Evolutionary conservation across 2,113 vertebrate genomes (phyloP), one percentile per base, ranked within the genome.

Genomic region (Ctenodactylus gundi): DNA sequence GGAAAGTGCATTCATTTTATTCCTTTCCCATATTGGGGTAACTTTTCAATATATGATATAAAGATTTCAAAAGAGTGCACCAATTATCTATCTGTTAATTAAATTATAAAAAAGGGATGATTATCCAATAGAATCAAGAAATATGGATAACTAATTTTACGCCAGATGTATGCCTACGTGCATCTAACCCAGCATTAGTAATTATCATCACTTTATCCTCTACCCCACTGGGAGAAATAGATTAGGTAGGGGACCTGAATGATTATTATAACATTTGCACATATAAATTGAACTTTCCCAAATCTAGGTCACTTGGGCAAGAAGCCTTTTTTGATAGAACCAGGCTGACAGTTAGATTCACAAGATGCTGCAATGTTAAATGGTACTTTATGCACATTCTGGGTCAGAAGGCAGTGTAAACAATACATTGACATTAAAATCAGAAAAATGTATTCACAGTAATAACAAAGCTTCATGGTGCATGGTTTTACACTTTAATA

Each of bases 261-360:
- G 65, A 60, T 90, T 53, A 55, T 82, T 91, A 82, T 68, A 67
- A 85, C 92, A 21, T 75, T 57, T 7, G 36, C 64, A 67, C 82
- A 55, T 85, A 46, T 75, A 94, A 96, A 97, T 49, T 9, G 39
- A 95, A 92, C 92, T 95, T 96, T 80, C 73, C 67, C 95, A 97
- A 97, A 97, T 97, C 96, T 97, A 95, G 97, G 96, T 97, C 97
- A 92, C 75, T 96, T 95, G 80, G 58, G 58, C 90, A 96, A 95
- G 95, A 95, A 97, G 39, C 20, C 60, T 90, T 3, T 82, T 97
- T 90, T 94, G 86, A 95, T 95, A 96, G 97, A 97, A 95, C 53
- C 36, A 96, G 15, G 64, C 68, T 96, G 95, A 96, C 94, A 94
- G 72, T 97, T 96, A 95, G 81, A 94, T 91, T 95, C 93, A 80